These are phyloP conservation scores for Coremacera marginata DNA, from an alignment of 2,888 invertebrate genomes.

Conservation along the genomic window DNA sequence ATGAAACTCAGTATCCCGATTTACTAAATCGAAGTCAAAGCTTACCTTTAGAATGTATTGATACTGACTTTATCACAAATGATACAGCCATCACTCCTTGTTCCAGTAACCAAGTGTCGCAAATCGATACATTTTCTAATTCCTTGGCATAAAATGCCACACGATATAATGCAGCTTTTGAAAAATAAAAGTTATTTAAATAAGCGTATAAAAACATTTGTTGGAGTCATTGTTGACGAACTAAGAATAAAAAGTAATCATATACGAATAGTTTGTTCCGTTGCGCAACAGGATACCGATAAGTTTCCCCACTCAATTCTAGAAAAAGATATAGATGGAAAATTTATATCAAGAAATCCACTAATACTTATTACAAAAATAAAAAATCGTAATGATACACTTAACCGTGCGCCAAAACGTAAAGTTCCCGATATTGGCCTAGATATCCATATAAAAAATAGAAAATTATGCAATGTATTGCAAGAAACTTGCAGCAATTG, in stretches of 20 bases:
- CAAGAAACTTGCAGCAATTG: background rate
- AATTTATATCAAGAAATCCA: background rate
- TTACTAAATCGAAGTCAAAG: background rate
- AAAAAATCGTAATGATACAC: background rate
- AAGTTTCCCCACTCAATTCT: conserved; percentile 44
- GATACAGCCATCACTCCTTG: background rate
- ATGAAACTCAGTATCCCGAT: background rate
- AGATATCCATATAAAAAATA: background rate
- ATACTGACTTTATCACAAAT: background rate
- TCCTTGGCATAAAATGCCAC: conserved; percentile 27
- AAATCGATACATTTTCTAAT: background rate
- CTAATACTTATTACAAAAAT: background rate
- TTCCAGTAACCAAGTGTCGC: background rate
- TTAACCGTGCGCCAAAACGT: background rate
- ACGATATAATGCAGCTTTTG: too few species aligned
- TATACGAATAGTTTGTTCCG: conserved; percentile 40
- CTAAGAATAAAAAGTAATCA: conserved; percentile 38
- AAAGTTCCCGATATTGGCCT: background rate
- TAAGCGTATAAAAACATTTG: too few species aligned
- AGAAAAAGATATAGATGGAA: conserved; percentile 37
- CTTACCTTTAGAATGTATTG: background rate
- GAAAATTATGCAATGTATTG: background rate
- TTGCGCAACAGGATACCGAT: conserved; percentile 37
- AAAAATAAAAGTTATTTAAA: too few species aligned
- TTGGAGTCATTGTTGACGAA: conserved; percentile 45